Evolutionary conservation across 2,113 vertebrate species (phyloP).

Genomic region (Damaliscus lunatus): DNA sequence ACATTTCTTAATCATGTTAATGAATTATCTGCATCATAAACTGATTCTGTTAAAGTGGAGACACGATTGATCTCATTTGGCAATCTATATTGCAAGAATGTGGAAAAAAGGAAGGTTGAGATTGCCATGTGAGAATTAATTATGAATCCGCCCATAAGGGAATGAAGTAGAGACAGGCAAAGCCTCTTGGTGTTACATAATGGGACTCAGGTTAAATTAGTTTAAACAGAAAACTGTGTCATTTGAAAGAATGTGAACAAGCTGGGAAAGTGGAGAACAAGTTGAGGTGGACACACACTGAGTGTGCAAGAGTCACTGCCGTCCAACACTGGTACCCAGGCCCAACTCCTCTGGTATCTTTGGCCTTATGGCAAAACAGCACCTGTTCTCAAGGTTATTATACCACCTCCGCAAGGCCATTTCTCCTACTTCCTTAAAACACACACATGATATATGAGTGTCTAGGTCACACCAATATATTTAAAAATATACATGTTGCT

Average conservation of each 20-base stretch:
- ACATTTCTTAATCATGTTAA: slow-evolving; percentile 1
- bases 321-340: neutral
- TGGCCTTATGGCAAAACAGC: neutral
- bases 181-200: neutral
- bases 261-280: neutral
- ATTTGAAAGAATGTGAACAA: neutral
- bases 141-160: neutral
- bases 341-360: neutral
- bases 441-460: neutral
- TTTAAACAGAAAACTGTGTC: neutral
- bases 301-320: neutral
- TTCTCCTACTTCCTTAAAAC: neutral
- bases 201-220: neutral
- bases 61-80: neutral
- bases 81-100: neutral
- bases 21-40: slow-evolving; percentile 10
- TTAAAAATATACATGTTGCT: neutral
- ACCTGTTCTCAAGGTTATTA: neutral
- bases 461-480: neutral
- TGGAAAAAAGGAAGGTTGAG: neutral
- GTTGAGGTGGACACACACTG: neutral
- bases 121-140: slow-evolving; percentile 34
- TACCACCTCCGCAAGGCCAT: neutral
- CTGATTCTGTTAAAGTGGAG: slow-evolving; percentile 27
- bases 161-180: neutral